Evolutionary conservation across 2,113 vertebrate species (phyloP), one percentile per base, ranked within the genome.

Genomic region (Chloropsis cyanopogon): DNA sequence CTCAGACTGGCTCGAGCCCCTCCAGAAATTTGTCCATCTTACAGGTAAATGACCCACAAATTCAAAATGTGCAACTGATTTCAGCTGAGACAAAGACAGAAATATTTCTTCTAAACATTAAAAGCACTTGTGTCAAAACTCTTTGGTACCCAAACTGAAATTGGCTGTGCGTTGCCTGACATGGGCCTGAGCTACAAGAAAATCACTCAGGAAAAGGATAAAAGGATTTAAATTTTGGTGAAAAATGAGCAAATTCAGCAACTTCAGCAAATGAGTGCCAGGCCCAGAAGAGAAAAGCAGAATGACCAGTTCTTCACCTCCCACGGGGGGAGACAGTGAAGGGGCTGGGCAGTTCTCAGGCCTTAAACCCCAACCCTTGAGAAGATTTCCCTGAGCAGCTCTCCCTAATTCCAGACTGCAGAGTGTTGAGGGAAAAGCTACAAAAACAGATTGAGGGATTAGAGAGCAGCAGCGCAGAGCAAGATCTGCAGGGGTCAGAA

Each of bases 181-280:
- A 3, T 1, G 4, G 4, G 26, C 20, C 29, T 9, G 37, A 41
- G 46, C 50, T 9, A 35, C 19, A 35, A 25, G 24, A 16, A 42
- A 19, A 31, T 7, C 6, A 0, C 7, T 31, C 50, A 10, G 18
- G 0, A 7, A 16, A 73, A 92, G 29, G 14, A 21, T 1, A 25
- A 14, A 28, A 50, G 31, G 12, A 16, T 4, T 1, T 5, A 17
- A 68, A 20, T 42, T 72, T 28, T 26, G 24, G 49, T 41, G 59
- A 60, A 22, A 92, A 76, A 9, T 44, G 35, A 37, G 37, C 37
- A 37, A 37, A 37, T 37, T 37, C 37, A 37, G 37, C 37, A 37
- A 37, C 82, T 61, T 44, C 12, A 6, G 29, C 26, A 77, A 69
- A 42, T 1, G 25, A 61, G 24, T 3, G 8, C 29, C 61, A 42